Base-by-base conservation (phyloP, 2,113 vertebrate species). In the Aplodontia rufa region DNA sequence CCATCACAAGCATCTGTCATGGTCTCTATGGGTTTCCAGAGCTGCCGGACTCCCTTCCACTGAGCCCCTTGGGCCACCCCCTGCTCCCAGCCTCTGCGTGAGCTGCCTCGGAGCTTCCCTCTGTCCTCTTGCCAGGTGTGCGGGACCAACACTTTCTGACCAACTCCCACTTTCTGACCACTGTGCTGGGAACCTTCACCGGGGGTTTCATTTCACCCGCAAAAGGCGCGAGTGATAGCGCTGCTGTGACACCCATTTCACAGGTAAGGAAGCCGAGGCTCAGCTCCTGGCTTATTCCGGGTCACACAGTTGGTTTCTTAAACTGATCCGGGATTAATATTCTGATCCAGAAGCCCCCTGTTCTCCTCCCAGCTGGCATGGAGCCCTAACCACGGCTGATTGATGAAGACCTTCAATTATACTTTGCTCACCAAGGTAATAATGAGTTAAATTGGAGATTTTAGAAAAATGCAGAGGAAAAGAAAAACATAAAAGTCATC, bases 391-490 rank as follows among this genome's bases (percentile, higher is more conserved):
- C 24, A 1, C 20, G 3, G 6, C 8, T 19, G 68, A 19, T 26
- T 26, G 28, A 53, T 58, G 22, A 55, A 80, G 45, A n/a, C 9
- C 24, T 91, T 74, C 12, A 40, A 20, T 75, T 47, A n/a, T 16
- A 47, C 60, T 80, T 83, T 32, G 19, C 35, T 71, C 64, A 28
- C 55, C 66, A 78, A 78, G 81, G 12, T 26, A 37, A 71, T 13
- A 62, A 26, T 5, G 47, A 9, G 75, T 81, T 81, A 78, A 58
- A 76, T 19, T 0, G 68, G 51, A 86, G 40, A 66, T 12, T 42
- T 76, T 75, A 64, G 87, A 91, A 93, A 93, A 81, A 90, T 5
- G 53, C 17, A 51, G 28, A 80, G 74, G 28, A 80, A 74, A 75
- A 55, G 72, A 17, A 91, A 66, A 60, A 17, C 13, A 1, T 30